phyloP scores from a whole-genome alignment of 2,797 vertebrate species.

The Smutsia gigantea region DNA sequence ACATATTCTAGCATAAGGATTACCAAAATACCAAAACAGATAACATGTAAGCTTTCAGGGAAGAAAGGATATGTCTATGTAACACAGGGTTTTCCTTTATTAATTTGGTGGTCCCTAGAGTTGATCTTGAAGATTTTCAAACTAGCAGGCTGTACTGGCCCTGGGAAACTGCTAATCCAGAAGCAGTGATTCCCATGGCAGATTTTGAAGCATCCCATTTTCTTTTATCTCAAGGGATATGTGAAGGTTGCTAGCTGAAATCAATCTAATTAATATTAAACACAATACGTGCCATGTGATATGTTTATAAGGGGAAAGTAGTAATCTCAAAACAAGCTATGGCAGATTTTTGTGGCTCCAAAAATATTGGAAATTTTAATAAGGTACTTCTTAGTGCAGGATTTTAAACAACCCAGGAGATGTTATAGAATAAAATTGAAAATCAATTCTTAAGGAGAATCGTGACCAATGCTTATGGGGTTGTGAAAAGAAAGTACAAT shows the following conservation, averaged over 20 bases:
- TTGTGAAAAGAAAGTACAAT: neutral
- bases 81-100: neutral
- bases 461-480: neutral
- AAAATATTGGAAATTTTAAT: conserved; percentile 6
- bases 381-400: neutral
- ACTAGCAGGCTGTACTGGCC: neutral
- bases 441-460: neutral
- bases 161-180: neutral
- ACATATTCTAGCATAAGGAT: neutral
- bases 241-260: neutral
- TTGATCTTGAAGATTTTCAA: conserved; percentile 8
- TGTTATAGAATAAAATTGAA: neutral
- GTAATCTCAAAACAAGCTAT: neutral
- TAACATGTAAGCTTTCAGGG: neutral
- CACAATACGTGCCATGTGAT: neutral
- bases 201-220: neutral
- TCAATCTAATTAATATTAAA: conserved; percentile 23
- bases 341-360: neutral
- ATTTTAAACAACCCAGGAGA: neutral
- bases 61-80: neutral
- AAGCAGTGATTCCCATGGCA: neutral
- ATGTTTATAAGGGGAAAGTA: neutral
- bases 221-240: neutral
- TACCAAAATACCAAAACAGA: neutral
- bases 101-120: neutral